Base-by-base conservation (phyloP, 2,797 vertebrate species). In the Lates japonicus region DNA sequence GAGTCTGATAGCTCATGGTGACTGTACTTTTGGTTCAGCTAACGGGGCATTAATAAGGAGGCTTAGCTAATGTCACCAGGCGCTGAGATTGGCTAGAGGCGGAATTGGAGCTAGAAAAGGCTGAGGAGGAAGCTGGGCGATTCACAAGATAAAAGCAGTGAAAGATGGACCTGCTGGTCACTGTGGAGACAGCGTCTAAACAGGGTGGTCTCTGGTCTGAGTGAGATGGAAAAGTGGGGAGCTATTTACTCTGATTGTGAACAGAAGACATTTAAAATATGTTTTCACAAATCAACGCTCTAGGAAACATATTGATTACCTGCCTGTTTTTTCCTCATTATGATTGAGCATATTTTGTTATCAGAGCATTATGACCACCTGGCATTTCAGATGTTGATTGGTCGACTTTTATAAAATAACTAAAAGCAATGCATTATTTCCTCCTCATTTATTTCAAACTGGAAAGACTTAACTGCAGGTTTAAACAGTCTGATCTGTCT, bases 31-130 rank as follows among this genome's bases (percentile, higher is more conserved):
- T 80, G 84, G 81, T 74, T 81, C 52, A 19, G 74, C 66, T 44
- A 82, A n/a, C n/a, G n/a, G n/a, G 78, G 82, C 85, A 72, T 76
- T 87, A 80, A 80, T 83, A 70, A 0, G 51, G 25, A 20, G 68
- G 87, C 87, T 91, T 87, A 88, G 1, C 67, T 88, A 83, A 91
- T 88, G 76, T 85, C 80, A 60, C 25, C 78, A 5, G 63, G 84
- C 13, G 8, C 54, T 0, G 7, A 69, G 78, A 85, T 77, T 22
- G 73, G 75, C 82, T 71, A 20, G 0, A n/a, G 31, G 7, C 0
- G 33, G 55, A 75, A 80, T 42, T 68, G 79, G n/a, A 77, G 80
- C 68, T 14, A n/a, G 65, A 78, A 48, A 35, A 48, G 29, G 41
- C 62, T 2, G 1, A 62, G 55, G 48, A 67, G n/a, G 60, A 46